Evolutionary conservation across 1,140 invertebrate genomes (phyloP).

Genomic region (Caenorhabditis brenneri): DNA sequence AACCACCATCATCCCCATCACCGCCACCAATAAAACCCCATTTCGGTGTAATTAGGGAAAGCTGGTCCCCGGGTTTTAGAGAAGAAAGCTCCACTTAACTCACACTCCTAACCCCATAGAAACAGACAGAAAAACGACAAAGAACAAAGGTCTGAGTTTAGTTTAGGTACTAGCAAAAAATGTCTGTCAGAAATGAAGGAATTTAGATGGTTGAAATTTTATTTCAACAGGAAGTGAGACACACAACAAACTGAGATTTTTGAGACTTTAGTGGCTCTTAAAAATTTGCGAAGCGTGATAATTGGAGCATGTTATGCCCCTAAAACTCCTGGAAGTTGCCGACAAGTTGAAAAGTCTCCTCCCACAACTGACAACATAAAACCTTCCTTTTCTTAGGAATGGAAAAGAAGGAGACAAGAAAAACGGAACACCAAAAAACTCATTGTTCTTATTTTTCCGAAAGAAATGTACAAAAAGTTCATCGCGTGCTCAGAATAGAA

Average conservation of each 20-base stretch:
- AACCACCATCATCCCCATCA: background rate
- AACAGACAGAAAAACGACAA: background rate
- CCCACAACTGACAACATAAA: background rate
- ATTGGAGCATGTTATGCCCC: conserved; percentile 35
- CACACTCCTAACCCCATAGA: background rate
- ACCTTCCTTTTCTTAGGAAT: background rate
- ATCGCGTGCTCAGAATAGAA: conserved; percentile 10
- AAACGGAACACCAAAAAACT: background rate
- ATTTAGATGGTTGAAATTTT: background rate
- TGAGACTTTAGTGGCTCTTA: background rate
- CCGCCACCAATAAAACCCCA: conserved; percentile 10
- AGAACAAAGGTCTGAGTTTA: background rate
- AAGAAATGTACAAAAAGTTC: background rate
- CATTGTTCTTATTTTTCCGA: background rate
- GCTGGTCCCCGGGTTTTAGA: conserved; percentile 4
- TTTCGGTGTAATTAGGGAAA: conserved; percentile 31
- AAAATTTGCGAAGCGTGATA: conserved; percentile 42
- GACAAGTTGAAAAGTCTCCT: background rate
- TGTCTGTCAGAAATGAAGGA: too few relatives aligned
- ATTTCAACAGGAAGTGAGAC: background rate
- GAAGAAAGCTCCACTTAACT: background rate
- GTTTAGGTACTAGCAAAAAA: background rate
- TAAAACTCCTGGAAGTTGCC: conserved; percentile 16
- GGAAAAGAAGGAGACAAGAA: background rate
- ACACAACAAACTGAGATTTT: conserved; percentile 14